These are phyloP conservation scores for Camponotus vicinus DNA, from an alignment of 1,140 invertebrate species.

Conservation along the genomic window DNA sequence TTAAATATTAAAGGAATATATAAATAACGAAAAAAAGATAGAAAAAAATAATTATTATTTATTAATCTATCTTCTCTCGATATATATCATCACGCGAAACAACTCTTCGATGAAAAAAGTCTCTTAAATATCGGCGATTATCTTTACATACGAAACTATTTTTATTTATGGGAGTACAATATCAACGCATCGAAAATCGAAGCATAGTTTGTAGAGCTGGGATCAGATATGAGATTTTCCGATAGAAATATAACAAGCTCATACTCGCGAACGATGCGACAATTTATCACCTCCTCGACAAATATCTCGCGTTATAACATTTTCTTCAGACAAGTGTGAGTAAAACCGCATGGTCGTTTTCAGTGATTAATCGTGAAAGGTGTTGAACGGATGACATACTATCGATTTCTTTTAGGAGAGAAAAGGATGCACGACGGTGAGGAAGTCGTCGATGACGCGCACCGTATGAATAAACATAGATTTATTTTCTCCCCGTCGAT, in stretches of 20 bases:
- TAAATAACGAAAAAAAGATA: background rate
- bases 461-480: slow-evolving; percentile 41
- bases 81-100: background rate
- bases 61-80: background rate
- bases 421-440: background rate
- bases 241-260: background rate
- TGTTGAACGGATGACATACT: background rate
- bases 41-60: background rate
- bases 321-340: slow-evolving; percentile 13
- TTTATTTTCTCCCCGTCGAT: slow-evolving; percentile 34
- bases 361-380: slow-evolving; percentile 29
- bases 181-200: slow-evolving; percentile 15
- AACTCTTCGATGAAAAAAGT: too few relatives aligned
- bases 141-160: background rate
- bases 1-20: background rate
- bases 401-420: background rate
- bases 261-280: background rate
- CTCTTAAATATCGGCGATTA: background rate
- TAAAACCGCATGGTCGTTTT: background rate
- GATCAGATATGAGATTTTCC: slow-evolving; percentile 7
- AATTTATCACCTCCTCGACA: slow-evolving; percentile 8
- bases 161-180: too few relatives aligned
- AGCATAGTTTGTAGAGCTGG: background rate
- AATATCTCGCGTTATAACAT: background rate
- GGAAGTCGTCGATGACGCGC: background rate